Evolutionary conservation across 2,113 vertebrate species (phyloP).

Genomic region (Fukomys damarensis): DNA sequence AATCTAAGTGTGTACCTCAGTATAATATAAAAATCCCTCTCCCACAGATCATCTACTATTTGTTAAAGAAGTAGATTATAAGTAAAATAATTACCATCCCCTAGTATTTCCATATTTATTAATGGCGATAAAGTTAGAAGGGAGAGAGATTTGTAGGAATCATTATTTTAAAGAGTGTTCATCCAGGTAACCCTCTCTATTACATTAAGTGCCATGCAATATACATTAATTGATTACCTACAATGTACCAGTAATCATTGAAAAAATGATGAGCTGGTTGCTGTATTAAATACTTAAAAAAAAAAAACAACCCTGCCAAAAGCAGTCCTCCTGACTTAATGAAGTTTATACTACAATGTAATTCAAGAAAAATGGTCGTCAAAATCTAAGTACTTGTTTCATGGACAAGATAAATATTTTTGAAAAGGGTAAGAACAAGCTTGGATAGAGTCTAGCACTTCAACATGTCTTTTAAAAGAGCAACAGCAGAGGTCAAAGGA

Average conservation of each 20-base stretch:
- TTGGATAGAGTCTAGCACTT: neutral
- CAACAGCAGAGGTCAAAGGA: neutral
- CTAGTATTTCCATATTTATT: neutral
- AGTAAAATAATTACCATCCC: neutral
- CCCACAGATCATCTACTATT: neutral
- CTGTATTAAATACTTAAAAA: neutral
- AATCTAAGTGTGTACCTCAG: neutral
- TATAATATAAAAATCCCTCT: neutral
- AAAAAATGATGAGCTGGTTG: neutral
- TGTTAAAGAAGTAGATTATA: neutral
- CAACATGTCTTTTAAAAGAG: neutral
- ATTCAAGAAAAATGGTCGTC: neutral
- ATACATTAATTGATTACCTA: neutral
- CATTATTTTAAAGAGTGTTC: neutral
- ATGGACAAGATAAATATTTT: neutral
- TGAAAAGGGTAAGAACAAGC: neutral
- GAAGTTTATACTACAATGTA: neutral
- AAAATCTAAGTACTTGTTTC: neutral
- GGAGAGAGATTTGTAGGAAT: neutral
- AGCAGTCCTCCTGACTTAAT: neutral
- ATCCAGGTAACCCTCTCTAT: neutral
- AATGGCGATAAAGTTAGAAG: neutral
- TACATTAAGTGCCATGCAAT: neutral
- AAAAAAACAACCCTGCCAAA: too few relatives aligned
- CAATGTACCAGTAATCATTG: neutral